Conservation (phyloP, 2,888 invertebrate species). For the Tetragonula carbonaria region DNA sequence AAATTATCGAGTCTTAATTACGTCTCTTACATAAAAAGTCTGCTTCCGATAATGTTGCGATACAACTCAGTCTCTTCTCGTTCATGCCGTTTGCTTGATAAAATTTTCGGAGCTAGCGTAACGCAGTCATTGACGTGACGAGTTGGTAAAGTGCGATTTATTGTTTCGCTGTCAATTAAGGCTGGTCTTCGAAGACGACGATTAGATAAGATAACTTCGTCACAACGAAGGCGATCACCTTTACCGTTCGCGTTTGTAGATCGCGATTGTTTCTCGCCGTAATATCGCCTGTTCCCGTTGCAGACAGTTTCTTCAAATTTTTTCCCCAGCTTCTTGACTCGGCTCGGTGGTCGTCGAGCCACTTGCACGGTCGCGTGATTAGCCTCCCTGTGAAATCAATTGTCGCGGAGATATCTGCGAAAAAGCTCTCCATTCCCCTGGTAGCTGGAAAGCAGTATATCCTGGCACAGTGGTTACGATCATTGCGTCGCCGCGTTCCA, state of each 20-base stretch:
- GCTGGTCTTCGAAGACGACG: neutral
- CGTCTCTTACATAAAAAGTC: constrained; percentile 1
- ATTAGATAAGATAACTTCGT: constrained; percentile 50
- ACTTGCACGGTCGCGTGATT: constrained; percentile 1
- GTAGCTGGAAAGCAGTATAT: constrained; percentile 37
- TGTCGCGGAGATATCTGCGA: neutral
- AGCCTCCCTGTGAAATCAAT: constrained; percentile 20
- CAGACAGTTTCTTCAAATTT: neutral
- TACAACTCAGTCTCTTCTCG: neutral
- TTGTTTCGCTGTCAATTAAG: constrained; percentile 18
- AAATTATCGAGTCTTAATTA: constrained; percentile 50
- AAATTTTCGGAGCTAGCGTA: neutral
- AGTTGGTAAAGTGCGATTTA: constrained; percentile 18
- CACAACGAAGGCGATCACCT: constrained; percentile 22
- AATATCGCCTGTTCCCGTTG: neutral
- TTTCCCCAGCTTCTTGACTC: neutral
- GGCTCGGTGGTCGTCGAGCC: neutral
- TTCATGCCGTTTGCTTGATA: neutral
- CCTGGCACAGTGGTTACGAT: constrained; percentile 33
- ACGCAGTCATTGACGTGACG: neutral
- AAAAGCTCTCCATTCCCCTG: constrained; percentile 28
- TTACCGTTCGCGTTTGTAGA: constrained; percentile 1
- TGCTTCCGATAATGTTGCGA: constrained; percentile 20
- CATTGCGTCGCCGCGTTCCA: constrained; percentile 41
- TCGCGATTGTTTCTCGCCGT: neutral